Evolutionary conservation across 2,113 vertebrate genomes (phyloP), one percentile per base, ranked within the genome.

Genomic region (Phrynosoma blainvillii): DNA sequence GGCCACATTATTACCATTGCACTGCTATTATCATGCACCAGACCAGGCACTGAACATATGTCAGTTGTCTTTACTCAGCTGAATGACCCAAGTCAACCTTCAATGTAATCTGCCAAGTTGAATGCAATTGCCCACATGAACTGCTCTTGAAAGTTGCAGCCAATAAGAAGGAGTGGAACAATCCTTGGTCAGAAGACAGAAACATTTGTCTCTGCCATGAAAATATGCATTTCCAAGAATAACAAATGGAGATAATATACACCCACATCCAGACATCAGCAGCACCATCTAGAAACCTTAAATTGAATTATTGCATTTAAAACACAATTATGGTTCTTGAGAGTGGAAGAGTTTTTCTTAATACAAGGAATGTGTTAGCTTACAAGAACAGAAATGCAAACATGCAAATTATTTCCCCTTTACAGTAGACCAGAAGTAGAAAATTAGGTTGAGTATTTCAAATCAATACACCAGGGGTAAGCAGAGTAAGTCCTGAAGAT

Each of bases 1-100:
- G 80, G 73, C 30, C 52, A 16, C 82, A 89, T 93, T 87, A 90
- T 94, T 71, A 90, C 93, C 73, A 70, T 10, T 82, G 77, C 18
- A 47, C 87, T 20, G 30, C 76, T 70, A 25, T 88, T 91, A 87
- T 66, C 73, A 74, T 86, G 66, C 81, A 91, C 85, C 90, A 83
- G 84, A 89, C 78, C 75, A 87, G 84, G 90, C 89, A 83, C 42
- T 32, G 82, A 70, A 82, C 52, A 5, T 73, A 86, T 87, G 21
- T 70, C 47, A 4, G 42, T 0, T 73, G 82, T 82, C 88, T 71
- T 52, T 56, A 4, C 85, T 68, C 82, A 83, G 89, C 18, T 52
- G 81, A 91, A 89, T 84, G 40, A 62, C 21, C 13, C 30, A 87
- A 89, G 62, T 83, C 79, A 42, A 86, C 84, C 42, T 10, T 86